Percentiles rank a stretch among this genome's conserved stretches.
These are phyloP conservation scores for Acronicta leporina DNA, from an alignment of 2,888 invertebrate genomes.

Conservation along the genomic window DNA sequence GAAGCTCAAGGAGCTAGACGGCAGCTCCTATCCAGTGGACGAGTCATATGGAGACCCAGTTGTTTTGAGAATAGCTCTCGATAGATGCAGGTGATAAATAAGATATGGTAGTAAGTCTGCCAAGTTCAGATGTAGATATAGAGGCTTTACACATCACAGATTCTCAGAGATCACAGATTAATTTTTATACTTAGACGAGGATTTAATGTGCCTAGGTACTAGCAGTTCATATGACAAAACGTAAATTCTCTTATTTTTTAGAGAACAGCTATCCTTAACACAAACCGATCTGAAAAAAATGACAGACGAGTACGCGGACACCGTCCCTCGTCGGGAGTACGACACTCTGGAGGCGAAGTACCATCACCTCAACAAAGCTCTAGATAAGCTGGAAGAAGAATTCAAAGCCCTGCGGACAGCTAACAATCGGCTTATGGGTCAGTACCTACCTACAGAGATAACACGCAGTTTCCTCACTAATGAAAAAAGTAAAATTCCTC, in stretches of 20 bases:
- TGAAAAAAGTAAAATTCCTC: no score
- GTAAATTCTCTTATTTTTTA: constrained; percentile 45
- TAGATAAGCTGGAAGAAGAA: constrained; percentile 62
- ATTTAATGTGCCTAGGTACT: no score
- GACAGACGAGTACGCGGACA: constrained; percentile 81
- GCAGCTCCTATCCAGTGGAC: constrained; percentile 63
- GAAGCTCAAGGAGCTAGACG: constrained; percentile 76
- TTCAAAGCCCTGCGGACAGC: constrained; percentile 66
- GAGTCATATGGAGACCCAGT: constrained; percentile 76
- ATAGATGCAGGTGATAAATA: constrained; percentile 79
- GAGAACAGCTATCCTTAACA: constrained; percentile 79
- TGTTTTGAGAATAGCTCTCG: constrained; percentile 79
- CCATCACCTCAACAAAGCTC: constrained; percentile 60
- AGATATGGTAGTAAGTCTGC: no score
- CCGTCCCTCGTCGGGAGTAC: constrained; percentile 80
- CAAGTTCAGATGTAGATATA: no score
- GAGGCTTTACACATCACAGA: no score
- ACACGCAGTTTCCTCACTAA: no score
- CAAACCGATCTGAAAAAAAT: constrained; percentile 76
- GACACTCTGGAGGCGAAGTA: constrained; percentile 74
- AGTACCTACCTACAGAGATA: constrained; percentile 5
- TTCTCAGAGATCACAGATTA: no score
- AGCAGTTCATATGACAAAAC: no score
- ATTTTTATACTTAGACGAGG: no score
- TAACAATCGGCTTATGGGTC: constrained; percentile 70